phyloP scores from a whole-genome alignment of 2,113 vertebrate species.

The Boulengeromyrus knoepffleri region DNA sequence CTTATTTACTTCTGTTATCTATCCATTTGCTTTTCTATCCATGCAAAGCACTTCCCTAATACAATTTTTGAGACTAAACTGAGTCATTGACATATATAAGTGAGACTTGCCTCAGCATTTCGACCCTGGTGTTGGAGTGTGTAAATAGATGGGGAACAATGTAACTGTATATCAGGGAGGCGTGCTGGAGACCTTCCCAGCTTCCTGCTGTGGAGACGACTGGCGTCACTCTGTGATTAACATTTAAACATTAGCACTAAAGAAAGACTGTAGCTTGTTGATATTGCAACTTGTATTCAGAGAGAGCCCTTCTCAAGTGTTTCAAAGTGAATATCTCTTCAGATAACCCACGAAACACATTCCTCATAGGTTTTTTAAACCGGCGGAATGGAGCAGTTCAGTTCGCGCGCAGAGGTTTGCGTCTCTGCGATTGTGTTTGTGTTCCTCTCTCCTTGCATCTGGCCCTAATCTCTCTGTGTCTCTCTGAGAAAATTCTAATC shows the following conservation, averaged over 20 bases:
- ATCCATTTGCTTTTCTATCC: conserved; percentile 27
- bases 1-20: conserved; percentile 5
- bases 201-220: not conserved
- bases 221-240: not conserved
- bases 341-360: not conserved
- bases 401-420: not conserved
- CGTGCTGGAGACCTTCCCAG: not conserved
- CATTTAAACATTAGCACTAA: not conserved
- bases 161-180: not conserved
- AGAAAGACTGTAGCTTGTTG: not conserved
- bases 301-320: not conserved
- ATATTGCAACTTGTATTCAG: not conserved
- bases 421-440: not conserved
- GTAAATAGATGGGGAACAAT: not conserved
- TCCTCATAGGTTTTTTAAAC: not conserved
- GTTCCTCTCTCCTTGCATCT: not conserved
- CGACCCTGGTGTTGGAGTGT: not conserved
- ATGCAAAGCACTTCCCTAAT: conserved; percentile 10
- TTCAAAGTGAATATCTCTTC: not conserved
- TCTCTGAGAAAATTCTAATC: not conserved
- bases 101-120: not conserved
- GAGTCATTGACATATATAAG: not conserved
- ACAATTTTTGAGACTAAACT: not conserved
- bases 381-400: not conserved
- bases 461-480: not conserved